Base-by-base conservation (phyloP, 2,797 vertebrate species). In the Pseudochirops corinnae region DNA sequence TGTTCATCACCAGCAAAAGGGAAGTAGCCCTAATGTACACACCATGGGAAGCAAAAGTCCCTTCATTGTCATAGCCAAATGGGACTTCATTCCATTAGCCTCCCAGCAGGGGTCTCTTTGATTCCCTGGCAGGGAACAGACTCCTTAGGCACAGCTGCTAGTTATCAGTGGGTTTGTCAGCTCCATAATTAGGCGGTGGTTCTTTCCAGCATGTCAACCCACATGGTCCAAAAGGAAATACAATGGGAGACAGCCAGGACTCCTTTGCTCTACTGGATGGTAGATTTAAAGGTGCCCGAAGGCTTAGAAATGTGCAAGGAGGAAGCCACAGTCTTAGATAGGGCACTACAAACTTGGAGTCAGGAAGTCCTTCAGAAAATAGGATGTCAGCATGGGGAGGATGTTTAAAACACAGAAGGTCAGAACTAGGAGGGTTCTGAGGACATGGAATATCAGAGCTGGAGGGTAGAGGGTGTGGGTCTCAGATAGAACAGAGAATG, bases 41-140 rank as follows among this genome's bases (percentile, higher is more conserved):
- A 16, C 26, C 90, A 18, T 52, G 28, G 26, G 52, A 50, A 55
- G 50, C 90, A 55, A 55, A 96, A 96, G 93, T 46, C 7, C 94
- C 92, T 0, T 0, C 95, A 56, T 91, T 97, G 97, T 97, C 96
- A 92, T 0, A 0, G 55, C 97, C 96, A 92, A 98, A 95, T 97
- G 62, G 97, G 94, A 97, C 98, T 96, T 98, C 96, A 97, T 98
- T 98, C 97, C 96, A 94, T 98, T 95, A 97, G 97, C 97, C 96
- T 98, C 97, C 98, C 96, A 97, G 97, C 97, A 97, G 96, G 92
- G 82, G 98, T 98, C 98, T 98, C 97, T 97, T 95, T 98, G 98
- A 98, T 98, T 98, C 95, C 97, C 97, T 96, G 96, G 95, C 96
- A 82, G 96, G 98, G 97, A 98, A 97, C 97, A 96, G 95, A 92